Base-by-base conservation (phyloP, 2,797 vertebrate species). In the Odontamblyopus rebecca region DNA sequence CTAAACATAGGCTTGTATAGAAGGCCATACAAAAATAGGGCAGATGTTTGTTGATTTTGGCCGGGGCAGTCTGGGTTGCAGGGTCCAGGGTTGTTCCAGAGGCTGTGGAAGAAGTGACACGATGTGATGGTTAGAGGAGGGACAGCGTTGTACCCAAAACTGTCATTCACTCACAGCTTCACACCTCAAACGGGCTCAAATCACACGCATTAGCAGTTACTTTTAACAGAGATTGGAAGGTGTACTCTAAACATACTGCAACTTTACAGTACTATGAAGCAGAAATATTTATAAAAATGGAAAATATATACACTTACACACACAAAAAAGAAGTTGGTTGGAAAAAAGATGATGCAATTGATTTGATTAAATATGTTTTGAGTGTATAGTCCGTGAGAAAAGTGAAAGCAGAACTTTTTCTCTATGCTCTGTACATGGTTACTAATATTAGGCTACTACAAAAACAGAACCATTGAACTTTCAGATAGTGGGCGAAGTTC, bases 101-200 rank as follows among this genome's bases (percentile, higher is more conserved):
- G 16, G 44, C 64, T 29, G 26, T 66, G 64, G 64, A 66, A 66
- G 64, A 66, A 66, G 64, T 66, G 44, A 66, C 63, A 50, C 23
- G 44, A 26, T 64, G 62, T 64, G 62, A 64, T 29, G 64, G 64
- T 66, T 30, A 50, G 23, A 66, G 64, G 64, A 66, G 64, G 44
- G 44, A 51, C 64, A 12, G 23, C 38, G 19, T 44, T 23, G 32
- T 11, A n/a, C 35, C n/a, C 5, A 65, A 50, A 27, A 50, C 44
- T 51, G 64, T 66, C 64, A 9, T 44, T 66, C 64, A 51, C 13
- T 51, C 44, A 29, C 23, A 4, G 41, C 18, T 66, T 29, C 29
- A 51, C 64, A 66, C 64, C 44, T 51, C 44, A 12, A 29, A 27
- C 9, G 63, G 11, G 19, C 5, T 64, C 13, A 41, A 44, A 44